Conservation (phyloP, 2,888 invertebrate genomes). For the Phoenoteleia sp. region DNA sequence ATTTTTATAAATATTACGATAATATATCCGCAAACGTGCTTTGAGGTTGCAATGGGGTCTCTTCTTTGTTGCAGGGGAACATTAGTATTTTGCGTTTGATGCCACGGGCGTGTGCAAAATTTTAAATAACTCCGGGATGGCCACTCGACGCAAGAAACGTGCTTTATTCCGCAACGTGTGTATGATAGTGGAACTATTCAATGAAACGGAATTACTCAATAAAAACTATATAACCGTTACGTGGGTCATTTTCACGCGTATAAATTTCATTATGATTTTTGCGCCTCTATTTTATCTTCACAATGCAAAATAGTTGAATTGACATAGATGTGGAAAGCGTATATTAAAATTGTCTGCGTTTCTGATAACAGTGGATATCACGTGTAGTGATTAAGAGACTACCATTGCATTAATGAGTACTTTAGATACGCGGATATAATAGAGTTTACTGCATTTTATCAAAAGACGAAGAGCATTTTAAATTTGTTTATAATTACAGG, state of each 20-base stretch:
- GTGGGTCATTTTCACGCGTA: slow-evolving; percentile 18
- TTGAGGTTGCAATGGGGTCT: slow-evolving; percentile 40
- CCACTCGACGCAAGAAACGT: slow-evolving; percentile 61
- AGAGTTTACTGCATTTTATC: too few species aligned
- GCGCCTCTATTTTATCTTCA: background rate
- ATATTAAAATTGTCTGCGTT: too few species aligned
- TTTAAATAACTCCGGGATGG: slow-evolving; percentile 52
- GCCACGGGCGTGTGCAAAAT: slow-evolving; percentile 57
- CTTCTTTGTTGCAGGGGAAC: slow-evolving; percentile 54
- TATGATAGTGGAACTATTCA: slow-evolving; percentile 50
- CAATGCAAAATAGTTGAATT: background rate
- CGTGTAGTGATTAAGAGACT: too few species aligned
- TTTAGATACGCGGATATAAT: too few species aligned
- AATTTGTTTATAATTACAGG: too few species aligned
- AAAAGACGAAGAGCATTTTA: too few species aligned
- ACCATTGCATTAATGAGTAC: too few species aligned
- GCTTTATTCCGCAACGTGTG: slow-evolving; percentile 48
- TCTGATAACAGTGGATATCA: too few species aligned
- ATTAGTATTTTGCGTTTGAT: slow-evolving; percentile 71
- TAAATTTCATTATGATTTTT: slow-evolving; percentile 30
- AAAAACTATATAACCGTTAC: slow-evolving; percentile 61
- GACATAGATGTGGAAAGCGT: too few species aligned
- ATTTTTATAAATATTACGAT: slow-evolving; percentile 70
- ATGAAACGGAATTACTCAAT: slow-evolving; percentile 53
- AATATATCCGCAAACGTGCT: slow-evolving; percentile 63